Conservation (phyloP, 2,888 invertebrate species). For the Scaptomyza reducta region DNA sequence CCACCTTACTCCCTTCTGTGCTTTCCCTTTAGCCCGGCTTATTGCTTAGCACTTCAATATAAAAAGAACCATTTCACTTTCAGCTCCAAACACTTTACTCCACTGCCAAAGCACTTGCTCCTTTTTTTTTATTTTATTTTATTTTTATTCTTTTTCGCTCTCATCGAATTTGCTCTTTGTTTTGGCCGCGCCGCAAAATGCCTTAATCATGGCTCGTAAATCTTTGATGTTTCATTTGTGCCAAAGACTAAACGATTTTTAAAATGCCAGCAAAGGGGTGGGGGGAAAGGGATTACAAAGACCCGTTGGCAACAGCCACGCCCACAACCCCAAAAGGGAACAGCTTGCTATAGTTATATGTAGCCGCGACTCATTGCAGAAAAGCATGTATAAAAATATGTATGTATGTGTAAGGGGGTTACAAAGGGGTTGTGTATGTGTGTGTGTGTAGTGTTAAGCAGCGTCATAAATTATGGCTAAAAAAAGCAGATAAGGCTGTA, state of each 20-base stretch:
- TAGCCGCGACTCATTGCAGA: slow-evolving; percentile 24
- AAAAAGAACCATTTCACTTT: slow-evolving; percentile 51
- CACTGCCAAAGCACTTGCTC: slow-evolving; percentile 49
- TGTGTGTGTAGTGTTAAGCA: slow-evolving; percentile 48
- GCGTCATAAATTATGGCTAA: slow-evolving; percentile 63
- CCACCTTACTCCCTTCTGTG: not conserved
- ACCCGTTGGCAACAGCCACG: slow-evolving; percentile 2
- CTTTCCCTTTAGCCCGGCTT: slow-evolving; percentile 13
- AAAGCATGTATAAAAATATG: slow-evolving; percentile 10
- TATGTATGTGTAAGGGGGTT: slow-evolving; percentile 23
- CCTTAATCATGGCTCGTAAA: slow-evolving; percentile 80
- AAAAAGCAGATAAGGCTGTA: slow-evolving; percentile 48
- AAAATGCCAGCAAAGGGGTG: slow-evolving; percentile 42
- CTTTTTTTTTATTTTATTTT: slow-evolving; percentile 4
- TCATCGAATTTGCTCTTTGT: slow-evolving; percentile 37
- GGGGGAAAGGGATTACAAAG: not conserved
- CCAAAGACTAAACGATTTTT: slow-evolving; percentile 77
- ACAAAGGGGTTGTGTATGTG: slow-evolving; percentile 24
- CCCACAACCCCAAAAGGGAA: not conserved
- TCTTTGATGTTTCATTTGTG: slow-evolving; percentile 81
- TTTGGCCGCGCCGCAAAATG: slow-evolving; percentile 56
- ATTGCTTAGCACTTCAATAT: slow-evolving; percentile 58
- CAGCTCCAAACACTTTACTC: slow-evolving; percentile 58
- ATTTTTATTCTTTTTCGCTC: not conserved
- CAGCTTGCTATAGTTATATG: slow-evolving; percentile 25